phyloP scores from a whole-genome alignment of 1,140 invertebrate species.

The Eriosoma lanigerum region DNA sequence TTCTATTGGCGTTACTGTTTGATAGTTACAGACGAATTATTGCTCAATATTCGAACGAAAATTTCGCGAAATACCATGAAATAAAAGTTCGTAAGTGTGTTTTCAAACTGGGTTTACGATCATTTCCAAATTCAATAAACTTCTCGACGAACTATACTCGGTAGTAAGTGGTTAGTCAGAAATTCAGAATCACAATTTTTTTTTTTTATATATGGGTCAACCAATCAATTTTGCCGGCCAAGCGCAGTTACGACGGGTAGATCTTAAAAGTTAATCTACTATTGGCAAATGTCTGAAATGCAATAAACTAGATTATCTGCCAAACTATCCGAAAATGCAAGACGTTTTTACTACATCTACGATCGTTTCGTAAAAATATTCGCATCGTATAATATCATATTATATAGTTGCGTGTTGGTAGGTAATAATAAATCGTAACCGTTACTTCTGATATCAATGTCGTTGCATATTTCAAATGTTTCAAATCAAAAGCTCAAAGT shows the following conservation, averaged over 20 bases:
- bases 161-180: background rate
- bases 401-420: background rate
- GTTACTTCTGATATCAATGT: background rate
- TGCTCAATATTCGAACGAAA: no score
- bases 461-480: background rate
- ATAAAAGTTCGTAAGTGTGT: no score
- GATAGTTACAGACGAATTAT: no score
- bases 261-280: slow-evolving; percentile 5
- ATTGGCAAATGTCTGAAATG: background rate
- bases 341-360: background rate
- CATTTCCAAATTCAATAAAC: background rate
- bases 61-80: no score
- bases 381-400: background rate
- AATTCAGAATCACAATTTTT: background rate
- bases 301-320: background rate
- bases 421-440: background rate
- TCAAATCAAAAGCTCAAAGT: background rate
- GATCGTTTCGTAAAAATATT: background rate
- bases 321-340: background rate
- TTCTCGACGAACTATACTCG: background rate
- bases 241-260: background rate
- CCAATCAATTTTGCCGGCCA: slow-evolving; percentile 1
- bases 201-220: background rate
- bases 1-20: no score
- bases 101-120: background rate